Evolutionary conservation across 2,113 vertebrate genomes (phyloP).

Genomic region (Macquaria ambigua): DNA sequence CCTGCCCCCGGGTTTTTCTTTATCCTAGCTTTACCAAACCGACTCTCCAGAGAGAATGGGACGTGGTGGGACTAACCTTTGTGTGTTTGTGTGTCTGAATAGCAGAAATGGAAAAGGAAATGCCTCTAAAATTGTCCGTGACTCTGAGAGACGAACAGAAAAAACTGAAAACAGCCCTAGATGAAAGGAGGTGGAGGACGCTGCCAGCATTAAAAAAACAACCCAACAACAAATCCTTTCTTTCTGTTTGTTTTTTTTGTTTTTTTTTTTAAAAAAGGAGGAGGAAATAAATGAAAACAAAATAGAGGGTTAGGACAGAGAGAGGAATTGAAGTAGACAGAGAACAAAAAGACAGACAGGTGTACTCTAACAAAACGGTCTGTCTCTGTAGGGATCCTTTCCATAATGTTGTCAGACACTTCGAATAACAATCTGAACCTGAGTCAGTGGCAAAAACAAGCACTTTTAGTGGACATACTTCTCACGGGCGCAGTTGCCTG

Average conservation of each 20-base stretch:
- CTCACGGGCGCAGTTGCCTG: no score
- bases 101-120: constrained; percentile 34
- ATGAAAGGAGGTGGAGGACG: constrained; percentile 45
- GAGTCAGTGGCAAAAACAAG: no score
- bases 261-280: not conserved
- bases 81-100: constrained; percentile 19
- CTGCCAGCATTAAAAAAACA: not conserved
- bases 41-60: constrained; percentile 11
- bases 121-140: constrained; percentile 28
- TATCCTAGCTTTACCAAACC: not conserved
- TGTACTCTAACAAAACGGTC: not conserved
- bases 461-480: no score
- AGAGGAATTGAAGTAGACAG: not conserved
- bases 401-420: no score
- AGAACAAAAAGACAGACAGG: not conserved
- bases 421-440: no score
- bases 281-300: constrained; percentile 11
- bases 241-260: constrained; percentile 20
- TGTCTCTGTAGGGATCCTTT: no score
- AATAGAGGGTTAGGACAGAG: no score
- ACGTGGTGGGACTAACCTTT: constrained; percentile 40
- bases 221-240: constrained; percentile 21
- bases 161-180: constrained; percentile 24
- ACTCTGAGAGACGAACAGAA: constrained; percentile 31
- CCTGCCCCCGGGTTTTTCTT: not conserved